Conservation (phyloP, 2,797 vertebrate species). For the Tachyglossus aculeatus region DNA sequence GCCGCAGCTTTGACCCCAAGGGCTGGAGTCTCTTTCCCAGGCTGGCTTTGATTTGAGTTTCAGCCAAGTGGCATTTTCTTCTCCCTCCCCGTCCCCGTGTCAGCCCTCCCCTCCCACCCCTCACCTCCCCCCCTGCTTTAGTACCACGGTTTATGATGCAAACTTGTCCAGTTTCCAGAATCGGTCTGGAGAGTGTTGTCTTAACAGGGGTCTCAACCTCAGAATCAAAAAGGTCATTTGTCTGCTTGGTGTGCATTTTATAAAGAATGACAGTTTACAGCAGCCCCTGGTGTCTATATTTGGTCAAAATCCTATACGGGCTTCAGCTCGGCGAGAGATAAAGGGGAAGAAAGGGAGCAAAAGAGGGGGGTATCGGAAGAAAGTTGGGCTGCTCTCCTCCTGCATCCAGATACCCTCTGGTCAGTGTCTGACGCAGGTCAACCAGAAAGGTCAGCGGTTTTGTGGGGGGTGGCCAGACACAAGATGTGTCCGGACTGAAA, state of each 20-base stretch:
- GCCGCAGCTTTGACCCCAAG: conserved; percentile 24
- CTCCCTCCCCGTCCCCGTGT: no score
- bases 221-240: conserved; percentile 47
- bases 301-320: conserved; percentile 51
- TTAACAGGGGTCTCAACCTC: conserved; percentile 61
- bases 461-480: conserved; percentile 64
- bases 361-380: conserved; percentile 28
- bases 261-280: conserved; percentile 57
- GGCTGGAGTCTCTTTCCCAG: conserved; percentile 15
- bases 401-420: conserved; percentile 64
- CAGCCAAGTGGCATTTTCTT: conserved; percentile 46
- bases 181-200: conserved; percentile 68
- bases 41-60: conserved; percentile 50
- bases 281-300: conserved; percentile 43
- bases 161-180: conserved; percentile 56
- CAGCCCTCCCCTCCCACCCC: no score
- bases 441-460: conserved; percentile 68
- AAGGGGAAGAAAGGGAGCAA: conserved; percentile 49
- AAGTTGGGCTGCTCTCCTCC: conserved; percentile 67
- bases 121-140: no score
- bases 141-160: conserved; percentile 49
- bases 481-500: conserved; percentile 68
- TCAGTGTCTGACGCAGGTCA: conserved; percentile 68
- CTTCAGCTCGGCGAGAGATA: conserved; percentile 47
- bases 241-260: conserved; percentile 58